Conservation (phyloP, 2,113 vertebrate genomes). For the Oncorhynchus tshawytscha region DNA sequence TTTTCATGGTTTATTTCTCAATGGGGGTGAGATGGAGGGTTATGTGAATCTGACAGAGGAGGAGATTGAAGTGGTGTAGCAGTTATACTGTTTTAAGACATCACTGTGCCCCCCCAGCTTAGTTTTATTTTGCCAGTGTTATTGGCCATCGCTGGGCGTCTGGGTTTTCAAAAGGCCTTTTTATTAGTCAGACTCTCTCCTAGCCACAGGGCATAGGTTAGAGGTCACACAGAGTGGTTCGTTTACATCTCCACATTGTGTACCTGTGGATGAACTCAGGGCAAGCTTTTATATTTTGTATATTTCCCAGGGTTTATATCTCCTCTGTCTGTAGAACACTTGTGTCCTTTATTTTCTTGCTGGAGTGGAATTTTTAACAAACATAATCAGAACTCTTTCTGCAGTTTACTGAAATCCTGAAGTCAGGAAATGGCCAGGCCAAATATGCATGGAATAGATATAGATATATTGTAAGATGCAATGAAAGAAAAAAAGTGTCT, state of each 20-base stretch:
- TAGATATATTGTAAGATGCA: not conserved
- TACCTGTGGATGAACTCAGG: slow-evolving; percentile 50
- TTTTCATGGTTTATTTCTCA: slow-evolving; percentile 11
- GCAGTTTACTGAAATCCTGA: slow-evolving; percentile 1
- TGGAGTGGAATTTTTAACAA: slow-evolving; percentile 5
- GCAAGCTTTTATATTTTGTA: slow-evolving; percentile 52
- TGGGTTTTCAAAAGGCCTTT: slow-evolving; percentile 61
- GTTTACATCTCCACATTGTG: slow-evolving; percentile 53
- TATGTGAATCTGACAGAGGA: slow-evolving; percentile 56
- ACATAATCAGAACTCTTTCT: not conserved
- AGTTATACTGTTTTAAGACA: slow-evolving; percentile 42
- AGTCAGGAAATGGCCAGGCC: slow-evolving; percentile 14
- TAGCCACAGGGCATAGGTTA: slow-evolving; percentile 64
- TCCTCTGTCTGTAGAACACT: slow-evolving; percentile 29
- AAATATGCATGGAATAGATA: slow-evolving; percentile 4
- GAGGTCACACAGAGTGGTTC: slow-evolving; percentile 65
- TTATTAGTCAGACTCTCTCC: slow-evolving; percentile 65
- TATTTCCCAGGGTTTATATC: slow-evolving; percentile 45
- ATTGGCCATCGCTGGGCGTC: slow-evolving; percentile 61
- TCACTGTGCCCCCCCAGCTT: slow-evolving; percentile 42
- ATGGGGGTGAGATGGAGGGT: slow-evolving; percentile 51
- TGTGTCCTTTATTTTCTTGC: slow-evolving; percentile 38
- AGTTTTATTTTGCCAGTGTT: slow-evolving; percentile 41
- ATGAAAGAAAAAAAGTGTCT: too few species aligned
- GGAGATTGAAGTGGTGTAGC: slow-evolving; percentile 44